Conservation (phyloP, 2,797 vertebrate species). For the Chloroceryle amazona region DNA sequence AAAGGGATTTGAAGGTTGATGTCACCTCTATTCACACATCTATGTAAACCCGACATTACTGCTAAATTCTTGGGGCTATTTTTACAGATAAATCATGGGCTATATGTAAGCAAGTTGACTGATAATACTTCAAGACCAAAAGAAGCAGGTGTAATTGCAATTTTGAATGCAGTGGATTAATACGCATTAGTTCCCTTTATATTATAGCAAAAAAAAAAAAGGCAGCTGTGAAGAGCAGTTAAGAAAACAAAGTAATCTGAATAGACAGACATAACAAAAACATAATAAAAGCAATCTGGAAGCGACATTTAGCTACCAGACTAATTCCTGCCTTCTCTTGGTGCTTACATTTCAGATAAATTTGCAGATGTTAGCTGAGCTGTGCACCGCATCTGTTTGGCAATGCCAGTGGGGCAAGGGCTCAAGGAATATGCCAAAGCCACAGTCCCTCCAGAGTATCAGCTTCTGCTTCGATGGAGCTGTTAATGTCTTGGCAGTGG, state of each 20-base stretch:
- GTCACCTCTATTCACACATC: background rate
- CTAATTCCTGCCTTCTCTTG: background rate
- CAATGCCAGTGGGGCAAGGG: background rate
- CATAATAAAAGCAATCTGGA: background rate
- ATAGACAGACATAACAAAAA: background rate
- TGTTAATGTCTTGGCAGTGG: background rate
- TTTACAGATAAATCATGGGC: background rate
- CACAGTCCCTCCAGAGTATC: background rate
- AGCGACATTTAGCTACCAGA: background rate
- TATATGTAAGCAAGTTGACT: background rate
- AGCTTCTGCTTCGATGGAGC: background rate
- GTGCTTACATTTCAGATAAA: slow-evolving; percentile 24
- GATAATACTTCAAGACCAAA: background rate
- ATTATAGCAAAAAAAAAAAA: background rate
- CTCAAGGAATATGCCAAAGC: background rate
- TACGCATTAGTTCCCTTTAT: background rate
- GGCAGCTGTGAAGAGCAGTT: background rate
- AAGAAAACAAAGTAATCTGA: background rate
- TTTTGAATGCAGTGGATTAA: background rate
- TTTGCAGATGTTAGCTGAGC: slow-evolving; percentile 1
- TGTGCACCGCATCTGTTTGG: background rate
- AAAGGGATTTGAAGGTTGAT: background rate
- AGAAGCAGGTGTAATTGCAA: background rate
- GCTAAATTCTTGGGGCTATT: background rate
- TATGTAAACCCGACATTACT: background rate